A percentile compares a stretch with the other conserved stretches of the same genome.
Conservation (phyloP, 2,888 invertebrate species). For the Heliconius charithonia region DNA sequence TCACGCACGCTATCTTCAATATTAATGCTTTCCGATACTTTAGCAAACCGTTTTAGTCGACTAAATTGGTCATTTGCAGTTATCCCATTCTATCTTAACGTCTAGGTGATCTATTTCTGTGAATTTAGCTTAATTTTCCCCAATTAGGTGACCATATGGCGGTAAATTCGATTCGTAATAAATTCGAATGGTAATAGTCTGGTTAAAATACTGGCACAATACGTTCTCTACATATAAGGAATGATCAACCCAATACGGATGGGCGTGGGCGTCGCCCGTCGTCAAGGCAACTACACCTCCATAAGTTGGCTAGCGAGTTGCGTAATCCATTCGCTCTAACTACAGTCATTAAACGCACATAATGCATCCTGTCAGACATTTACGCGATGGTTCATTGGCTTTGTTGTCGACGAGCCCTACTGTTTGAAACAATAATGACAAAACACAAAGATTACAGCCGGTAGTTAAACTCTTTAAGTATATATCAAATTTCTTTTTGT, state of each 20-base stretch:
- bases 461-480: constrained; percentile 3
- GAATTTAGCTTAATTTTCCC: constrained; percentile 1
- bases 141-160: constrained; percentile 62
- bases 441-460: constrained; percentile 1
- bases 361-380: constrained; percentile 72
- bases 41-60: constrained; percentile 42
- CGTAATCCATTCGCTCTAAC: constrained; percentile 62
- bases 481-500: not conserved
- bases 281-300: constrained; percentile 58
- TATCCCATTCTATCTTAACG: not conserved
- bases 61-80: constrained; percentile 48
- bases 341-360: constrained; percentile 66
- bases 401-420: constrained; percentile 52
- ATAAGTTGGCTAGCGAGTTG: constrained; percentile 72
- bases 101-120: not conserved
- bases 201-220: constrained; percentile 56
- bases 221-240: constrained; percentile 76
- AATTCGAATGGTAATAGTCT: constrained; percentile 65
- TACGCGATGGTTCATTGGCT: constrained; percentile 71
- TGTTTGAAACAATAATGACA: constrained; percentile 37
- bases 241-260: constrained; percentile 69
- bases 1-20: constrained; percentile 62
- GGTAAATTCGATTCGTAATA: constrained; percentile 59
- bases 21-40: constrained; percentile 67
- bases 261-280: constrained; percentile 73